phyloP scores from a whole-genome alignment of 1,140 invertebrate genomes.

The Diuraphis noxia region DNA sequence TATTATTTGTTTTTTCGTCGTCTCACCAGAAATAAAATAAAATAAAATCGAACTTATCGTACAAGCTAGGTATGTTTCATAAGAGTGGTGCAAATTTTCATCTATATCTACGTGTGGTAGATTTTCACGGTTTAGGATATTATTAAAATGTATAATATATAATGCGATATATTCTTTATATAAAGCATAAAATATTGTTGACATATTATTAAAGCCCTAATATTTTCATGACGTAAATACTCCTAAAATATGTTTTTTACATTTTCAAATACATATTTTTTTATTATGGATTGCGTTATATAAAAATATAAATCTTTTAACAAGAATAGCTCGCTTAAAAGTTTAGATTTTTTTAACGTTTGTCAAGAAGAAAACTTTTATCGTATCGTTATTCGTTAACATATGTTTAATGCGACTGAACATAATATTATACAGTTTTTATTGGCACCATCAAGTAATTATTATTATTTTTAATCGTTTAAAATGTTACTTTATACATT shows the following conservation, averaged over 20 bases:
- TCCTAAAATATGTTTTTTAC: constrained; percentile 27
- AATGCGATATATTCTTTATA: too few species aligned
- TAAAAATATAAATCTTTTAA: constrained; percentile 28
- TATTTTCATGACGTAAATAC: not conserved
- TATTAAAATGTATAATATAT: not conserved
- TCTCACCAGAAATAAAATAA: not conserved
- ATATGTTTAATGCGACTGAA: not conserved
- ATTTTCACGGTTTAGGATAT: not conserved
- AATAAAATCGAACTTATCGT: not conserved
- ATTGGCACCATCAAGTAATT: not conserved
- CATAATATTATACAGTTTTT: constrained; percentile 1
- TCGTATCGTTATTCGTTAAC: not conserved
- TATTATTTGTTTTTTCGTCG: not conserved
- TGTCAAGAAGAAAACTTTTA: not conserved
- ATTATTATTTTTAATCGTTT: not conserved
- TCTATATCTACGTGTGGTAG: not conserved
- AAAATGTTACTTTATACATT: not conserved
- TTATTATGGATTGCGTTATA: not conserved
- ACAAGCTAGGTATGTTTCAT: not conserved
- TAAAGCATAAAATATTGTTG: not conserved
- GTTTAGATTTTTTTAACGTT: not conserved
- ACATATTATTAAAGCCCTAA: constrained; percentile 8
- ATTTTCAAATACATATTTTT: constrained; percentile 8
- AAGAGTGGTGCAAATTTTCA: not conserved
- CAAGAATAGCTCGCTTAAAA: not conserved